phyloP scores from a whole-genome alignment of 2,797 vertebrate genomes.

The Vultur gryphus region DNA sequence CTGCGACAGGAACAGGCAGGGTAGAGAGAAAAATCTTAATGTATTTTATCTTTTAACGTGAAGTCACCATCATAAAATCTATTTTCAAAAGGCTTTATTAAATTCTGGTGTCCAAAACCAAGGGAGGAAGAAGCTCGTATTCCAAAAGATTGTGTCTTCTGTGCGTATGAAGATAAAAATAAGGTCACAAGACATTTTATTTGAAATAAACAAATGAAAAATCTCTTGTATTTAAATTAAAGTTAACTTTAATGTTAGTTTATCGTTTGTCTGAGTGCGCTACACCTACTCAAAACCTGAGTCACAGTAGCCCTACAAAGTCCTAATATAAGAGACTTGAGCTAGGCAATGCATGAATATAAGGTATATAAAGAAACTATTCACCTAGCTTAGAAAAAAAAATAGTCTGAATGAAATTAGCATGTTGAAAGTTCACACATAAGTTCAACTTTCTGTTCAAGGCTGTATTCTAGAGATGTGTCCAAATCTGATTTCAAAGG shows the following conservation, averaged over 20 bases:
- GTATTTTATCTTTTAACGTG: not conserved
- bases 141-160: not conserved
- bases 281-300: not conserved
- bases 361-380: not conserved
- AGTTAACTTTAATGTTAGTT: not conserved
- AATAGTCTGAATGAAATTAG: not conserved
- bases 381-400: not conserved
- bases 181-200: not conserved
- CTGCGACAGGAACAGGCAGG: not conserved
- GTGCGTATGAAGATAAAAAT: not conserved
- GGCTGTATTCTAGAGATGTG: not conserved
- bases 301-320: not conserved
- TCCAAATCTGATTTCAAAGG: not conserved
- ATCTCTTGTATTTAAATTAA: not conserved
- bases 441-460: not conserved
- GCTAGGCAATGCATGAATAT: not conserved
- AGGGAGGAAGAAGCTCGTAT: not conserved
- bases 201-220: not conserved
- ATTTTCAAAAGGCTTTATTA: not conserved
- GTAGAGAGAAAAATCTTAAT: not conserved
- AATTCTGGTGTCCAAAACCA: not conserved
- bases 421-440: not conserved
- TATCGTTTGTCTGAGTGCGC: not conserved
- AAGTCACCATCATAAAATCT: not conserved
- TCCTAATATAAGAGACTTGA: not conserved